These are phyloP conservation scores for Hafferia zeledoni DNA, from an alignment of 2,797 vertebrate genomes.

Conservation along the genomic window DNA sequence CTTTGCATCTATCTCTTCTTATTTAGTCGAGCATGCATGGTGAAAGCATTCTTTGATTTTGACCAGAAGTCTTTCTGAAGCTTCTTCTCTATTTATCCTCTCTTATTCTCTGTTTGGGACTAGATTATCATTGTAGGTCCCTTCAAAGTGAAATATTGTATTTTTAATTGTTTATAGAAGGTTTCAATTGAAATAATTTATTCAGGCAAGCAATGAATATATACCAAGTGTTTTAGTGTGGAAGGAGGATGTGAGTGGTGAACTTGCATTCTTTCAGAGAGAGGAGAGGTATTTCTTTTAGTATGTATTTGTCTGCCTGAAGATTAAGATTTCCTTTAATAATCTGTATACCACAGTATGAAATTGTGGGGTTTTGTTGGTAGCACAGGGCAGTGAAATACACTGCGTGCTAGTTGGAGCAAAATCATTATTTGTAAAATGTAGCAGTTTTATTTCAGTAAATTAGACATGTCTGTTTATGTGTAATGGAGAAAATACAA, in stretches of 20 bases:
- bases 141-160: neutral
- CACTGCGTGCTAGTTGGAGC: neutral
- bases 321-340: neutral
- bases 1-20: neutral
- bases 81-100: neutral
- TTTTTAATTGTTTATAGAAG: neutral
- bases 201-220: neutral
- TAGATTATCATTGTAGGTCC: neutral
- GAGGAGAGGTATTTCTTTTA: neutral
- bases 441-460: neutral
- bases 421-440: neutral
- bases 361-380: neutral
- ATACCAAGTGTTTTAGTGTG: neutral
- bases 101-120: neutral
- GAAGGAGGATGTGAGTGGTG: neutral
- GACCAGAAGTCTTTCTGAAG: neutral
- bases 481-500: neutral
- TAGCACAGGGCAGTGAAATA: neutral
- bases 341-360: neutral
- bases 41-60: neutral
- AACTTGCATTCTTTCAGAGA: neutral
- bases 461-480: neutral
- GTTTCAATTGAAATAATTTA: neutral
- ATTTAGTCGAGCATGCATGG: neutral
- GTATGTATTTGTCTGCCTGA: neutral